A percentile compares a stretch with the other conserved stretches of the same genome.
These are phyloP conservation scores for Strix uralensis DNA, from an alignment of 2,113 vertebrate species.

Conservation along the genomic window DNA sequence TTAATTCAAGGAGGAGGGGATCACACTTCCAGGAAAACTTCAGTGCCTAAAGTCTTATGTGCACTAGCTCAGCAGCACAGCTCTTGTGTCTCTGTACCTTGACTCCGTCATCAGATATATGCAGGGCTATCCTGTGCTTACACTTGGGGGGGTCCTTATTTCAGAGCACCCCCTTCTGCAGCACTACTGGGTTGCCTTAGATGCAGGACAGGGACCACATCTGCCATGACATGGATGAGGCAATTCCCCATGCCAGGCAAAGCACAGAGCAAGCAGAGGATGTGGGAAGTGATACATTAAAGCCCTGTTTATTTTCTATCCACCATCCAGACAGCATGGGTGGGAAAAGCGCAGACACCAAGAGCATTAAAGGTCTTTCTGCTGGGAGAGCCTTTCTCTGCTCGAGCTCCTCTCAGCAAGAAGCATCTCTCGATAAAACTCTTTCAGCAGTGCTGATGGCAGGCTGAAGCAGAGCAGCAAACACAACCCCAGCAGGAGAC, in stretches of 20 bases:
- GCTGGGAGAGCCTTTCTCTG: neutral
- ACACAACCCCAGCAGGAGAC: constrained; percentile 54
- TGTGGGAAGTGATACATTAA: neutral
- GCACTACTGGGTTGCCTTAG: no score
- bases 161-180: neutral
- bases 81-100: neutral
- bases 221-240: neutral
- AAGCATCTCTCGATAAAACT: neutral
- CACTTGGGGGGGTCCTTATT: neutral
- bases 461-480: constrained; percentile 39
- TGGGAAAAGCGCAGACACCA: neutral
- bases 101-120: neutral
- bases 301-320: neutral
- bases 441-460: constrained; percentile 3
- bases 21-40: neutral
- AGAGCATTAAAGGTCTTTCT: neutral
- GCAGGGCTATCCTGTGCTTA: neutral
- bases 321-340: neutral
- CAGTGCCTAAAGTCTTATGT: accelerated
- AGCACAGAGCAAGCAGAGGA: neutral
- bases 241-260: neutral
- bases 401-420: constrained; percentile 17
- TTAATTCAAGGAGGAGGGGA: neutral
- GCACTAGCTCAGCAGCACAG: neutral
- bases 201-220: neutral